Conservation (phyloP, 2,113 vertebrate species). For the Strix aluco region DNA sequence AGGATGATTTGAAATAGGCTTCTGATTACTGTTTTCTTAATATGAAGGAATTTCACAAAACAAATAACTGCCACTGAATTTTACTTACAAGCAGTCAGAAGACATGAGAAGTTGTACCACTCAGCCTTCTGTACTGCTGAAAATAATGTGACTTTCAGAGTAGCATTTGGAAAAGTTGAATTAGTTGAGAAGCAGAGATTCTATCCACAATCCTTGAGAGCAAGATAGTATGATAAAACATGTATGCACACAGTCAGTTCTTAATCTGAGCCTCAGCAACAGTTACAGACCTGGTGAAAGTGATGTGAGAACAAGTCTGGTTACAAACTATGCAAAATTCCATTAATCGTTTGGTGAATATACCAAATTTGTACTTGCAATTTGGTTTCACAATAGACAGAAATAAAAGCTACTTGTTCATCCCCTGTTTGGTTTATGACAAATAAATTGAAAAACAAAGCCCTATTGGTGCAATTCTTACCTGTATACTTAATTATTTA, state of each 20-base stretch:
- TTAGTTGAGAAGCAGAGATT: background rate
- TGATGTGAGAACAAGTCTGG: background rate
- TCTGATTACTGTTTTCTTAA: background rate
- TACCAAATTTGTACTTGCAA: background rate
- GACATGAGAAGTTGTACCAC: background rate
- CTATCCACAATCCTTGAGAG: background rate
- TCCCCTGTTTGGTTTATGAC: background rate
- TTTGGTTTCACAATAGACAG: background rate
- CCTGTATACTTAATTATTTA: background rate
- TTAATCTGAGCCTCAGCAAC: background rate
- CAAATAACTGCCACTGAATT: background rate
- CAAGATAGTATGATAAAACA: background rate
- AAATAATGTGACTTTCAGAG: background rate
- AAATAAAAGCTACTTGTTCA: background rate
- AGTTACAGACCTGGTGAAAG: background rate
- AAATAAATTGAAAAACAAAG: background rate
- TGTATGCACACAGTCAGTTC: background rate
- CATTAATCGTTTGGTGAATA: background rate
- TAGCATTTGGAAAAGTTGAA: background rate
- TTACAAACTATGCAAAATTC: background rate
- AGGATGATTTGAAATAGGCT: background rate
- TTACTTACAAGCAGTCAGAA: background rate
- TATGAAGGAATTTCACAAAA: background rate
- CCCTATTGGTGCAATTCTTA: background rate
- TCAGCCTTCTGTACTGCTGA: background rate